A percentile compares a stretch with the other conserved stretches of the same genome.
Evolutionary conservation across 2,888 invertebrate genomes (phyloP).

Genomic region (Eupithecia vulgata): DNA sequence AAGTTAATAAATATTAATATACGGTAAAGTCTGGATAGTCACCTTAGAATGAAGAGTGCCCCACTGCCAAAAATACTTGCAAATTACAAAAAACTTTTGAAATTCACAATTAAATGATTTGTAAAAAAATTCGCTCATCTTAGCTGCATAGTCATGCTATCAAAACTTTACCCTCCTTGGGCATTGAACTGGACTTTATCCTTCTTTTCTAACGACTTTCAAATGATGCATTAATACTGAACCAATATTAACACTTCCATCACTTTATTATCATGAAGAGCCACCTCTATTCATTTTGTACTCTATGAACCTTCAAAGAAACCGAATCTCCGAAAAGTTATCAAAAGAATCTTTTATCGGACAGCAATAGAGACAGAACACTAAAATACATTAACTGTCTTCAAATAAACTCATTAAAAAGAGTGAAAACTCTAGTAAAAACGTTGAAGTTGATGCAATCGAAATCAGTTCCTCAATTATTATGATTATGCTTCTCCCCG

Average conservation of each 20-base stretch:
- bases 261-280: neutral
- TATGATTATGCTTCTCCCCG: neutral
- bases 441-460: neutral
- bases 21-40: neutral
- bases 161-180: neutral
- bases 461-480: neutral
- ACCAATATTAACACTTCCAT: neutral
- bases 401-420: neutral
- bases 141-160: neutral
- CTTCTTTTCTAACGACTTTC: neutral
- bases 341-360: neutral
- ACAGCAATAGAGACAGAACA: neutral
- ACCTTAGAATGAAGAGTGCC: neutral
- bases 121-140: neutral
- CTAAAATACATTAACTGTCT: neutral
- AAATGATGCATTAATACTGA: neutral
- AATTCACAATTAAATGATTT: neutral
- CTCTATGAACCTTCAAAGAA: neutral
- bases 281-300: neutral
- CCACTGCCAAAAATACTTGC: neutral
- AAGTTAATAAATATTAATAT: too few species aligned
- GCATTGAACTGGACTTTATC: neutral
- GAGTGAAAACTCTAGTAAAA: neutral
- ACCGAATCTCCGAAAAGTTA: neutral
- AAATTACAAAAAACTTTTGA: neutral